Evolutionary conservation across 2,113 vertebrate species (phyloP).

Genomic region (Melanostigma gelatinosum): DNA sequence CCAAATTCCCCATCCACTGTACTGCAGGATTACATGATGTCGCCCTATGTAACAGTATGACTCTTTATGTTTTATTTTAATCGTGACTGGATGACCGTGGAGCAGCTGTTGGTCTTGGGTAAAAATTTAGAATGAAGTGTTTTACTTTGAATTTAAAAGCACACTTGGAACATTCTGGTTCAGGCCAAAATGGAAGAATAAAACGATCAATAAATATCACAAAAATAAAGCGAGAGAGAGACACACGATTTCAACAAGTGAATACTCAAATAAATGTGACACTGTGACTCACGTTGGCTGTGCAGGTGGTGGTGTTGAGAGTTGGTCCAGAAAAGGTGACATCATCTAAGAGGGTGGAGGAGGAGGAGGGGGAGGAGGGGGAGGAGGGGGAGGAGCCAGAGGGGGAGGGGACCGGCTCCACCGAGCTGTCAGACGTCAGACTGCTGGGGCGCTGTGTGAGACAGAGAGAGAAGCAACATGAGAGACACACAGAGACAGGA

Average conservation of each 20-base stretch:
- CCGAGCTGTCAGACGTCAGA: conserved; percentile 84
- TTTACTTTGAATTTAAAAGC: background rate
- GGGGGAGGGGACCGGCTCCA: conserved; percentile 83
- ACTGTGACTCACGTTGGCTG: conserved; percentile 62
- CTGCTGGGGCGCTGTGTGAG: conserved; percentile 80
- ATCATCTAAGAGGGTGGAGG: conserved; percentile 72
- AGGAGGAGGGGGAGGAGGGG: conserved; percentile 68
- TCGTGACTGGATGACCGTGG: background rate
- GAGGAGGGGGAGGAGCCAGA: conserved; percentile 75
- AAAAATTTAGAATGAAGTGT: background rate
- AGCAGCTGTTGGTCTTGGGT: background rate
- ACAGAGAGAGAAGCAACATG: conserved; percentile 11
- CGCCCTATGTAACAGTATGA: background rate
- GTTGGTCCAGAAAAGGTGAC: conserved; percentile 63
- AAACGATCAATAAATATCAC: background rate
- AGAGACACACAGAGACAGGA: conserved; percentile 2
- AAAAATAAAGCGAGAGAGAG: background rate
- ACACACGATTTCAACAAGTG: background rate
- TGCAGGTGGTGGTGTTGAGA: conserved; percentile 76
- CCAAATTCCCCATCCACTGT: background rate
- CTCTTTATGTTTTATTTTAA: background rate
- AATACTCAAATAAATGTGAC: background rate
- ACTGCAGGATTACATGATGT: too few species aligned
- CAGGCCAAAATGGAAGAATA: background rate
- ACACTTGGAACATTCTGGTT: background rate